Evolutionary conservation across 2,113 vertebrate species (phyloP).

Genomic region (Lepisosteus osseus): DNA sequence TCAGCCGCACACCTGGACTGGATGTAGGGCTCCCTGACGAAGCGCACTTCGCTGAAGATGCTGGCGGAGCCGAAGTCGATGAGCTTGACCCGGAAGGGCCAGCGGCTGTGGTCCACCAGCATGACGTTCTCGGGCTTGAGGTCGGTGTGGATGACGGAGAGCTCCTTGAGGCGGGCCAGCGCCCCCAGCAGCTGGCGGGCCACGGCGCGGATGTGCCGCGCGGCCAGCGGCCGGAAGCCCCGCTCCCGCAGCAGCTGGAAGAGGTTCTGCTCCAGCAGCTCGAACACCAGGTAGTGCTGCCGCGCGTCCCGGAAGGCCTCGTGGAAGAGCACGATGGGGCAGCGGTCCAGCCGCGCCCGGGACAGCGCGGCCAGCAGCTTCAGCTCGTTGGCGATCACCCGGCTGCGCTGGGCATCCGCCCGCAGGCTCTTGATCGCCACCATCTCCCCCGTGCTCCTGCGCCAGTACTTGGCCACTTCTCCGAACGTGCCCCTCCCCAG

Average conservation of each 20-base stretch:
- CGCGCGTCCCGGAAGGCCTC: slow-evolving; percentile 52
- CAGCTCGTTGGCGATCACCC: slow-evolving; percentile 58
- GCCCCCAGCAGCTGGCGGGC: slow-evolving; percentile 60
- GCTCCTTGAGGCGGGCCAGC: slow-evolving; percentile 60
- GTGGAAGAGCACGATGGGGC: slow-evolving; percentile 60
- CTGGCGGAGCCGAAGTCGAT: slow-evolving; percentile 70
- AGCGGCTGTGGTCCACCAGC: slow-evolving; percentile 62
- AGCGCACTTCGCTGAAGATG: slow-evolving; percentile 58
- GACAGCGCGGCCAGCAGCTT: slow-evolving; percentile 53
- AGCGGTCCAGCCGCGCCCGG: slow-evolving; percentile 42
- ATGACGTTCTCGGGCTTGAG: slow-evolving; percentile 76
- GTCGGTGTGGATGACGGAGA: slow-evolving; percentile 69
- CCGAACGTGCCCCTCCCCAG: slow-evolving; percentile 70
- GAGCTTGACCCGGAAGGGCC: slow-evolving; percentile 67
- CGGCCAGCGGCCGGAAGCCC: slow-evolving; percentile 54
- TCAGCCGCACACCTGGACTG: slow-evolving; percentile 51
- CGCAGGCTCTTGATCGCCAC: slow-evolving; percentile 70
- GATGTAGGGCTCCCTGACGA: slow-evolving; percentile 62
- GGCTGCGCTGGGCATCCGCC: slow-evolving; percentile 36
- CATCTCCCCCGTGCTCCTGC: slow-evolving; percentile 57
- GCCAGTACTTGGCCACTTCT: slow-evolving; percentile 64
- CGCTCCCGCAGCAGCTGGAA: slow-evolving; percentile 66
- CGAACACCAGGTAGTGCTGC: slow-evolving; percentile 67
- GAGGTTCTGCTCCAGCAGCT: slow-evolving; percentile 71
- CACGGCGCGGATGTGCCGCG: slow-evolving; percentile 63